These are phyloP conservation scores for Holothuria scabra DNA, from an alignment of 53 echinoderm and acorn worm genomes.

Conservation along the genomic window DNA sequence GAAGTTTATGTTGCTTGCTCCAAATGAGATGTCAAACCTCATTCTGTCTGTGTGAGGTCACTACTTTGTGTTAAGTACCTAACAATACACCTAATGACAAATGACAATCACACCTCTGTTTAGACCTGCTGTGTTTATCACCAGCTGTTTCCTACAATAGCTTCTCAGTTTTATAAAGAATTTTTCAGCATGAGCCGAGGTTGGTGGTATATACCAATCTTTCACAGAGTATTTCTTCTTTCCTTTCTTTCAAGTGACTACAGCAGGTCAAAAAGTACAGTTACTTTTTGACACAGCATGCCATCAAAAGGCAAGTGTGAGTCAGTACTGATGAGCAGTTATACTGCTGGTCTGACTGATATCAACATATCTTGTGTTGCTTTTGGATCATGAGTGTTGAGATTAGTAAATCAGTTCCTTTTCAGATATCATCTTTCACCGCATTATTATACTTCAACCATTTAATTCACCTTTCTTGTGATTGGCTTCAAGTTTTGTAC, in stretches of 20 bases:
- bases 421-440: no score
- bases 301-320: background rate
- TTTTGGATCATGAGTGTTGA: no score
- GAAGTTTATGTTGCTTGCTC: conserved; percentile 29
- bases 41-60: conserved; percentile 17
- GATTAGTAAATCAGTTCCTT: no score
- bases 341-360: no score
- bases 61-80: conserved; percentile 11
- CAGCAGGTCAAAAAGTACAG: conserved; percentile 13
- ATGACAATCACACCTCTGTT: conserved; percentile 17
- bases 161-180: conserved; percentile 15
- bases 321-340: no score
- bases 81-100: conserved; percentile 12
- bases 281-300: conserved; percentile 25
- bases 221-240: no score
- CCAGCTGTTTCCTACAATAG: background rate
- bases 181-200: background rate
- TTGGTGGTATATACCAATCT: conserved; percentile 15
- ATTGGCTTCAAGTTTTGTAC: no score
- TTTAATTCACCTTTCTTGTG: no score
- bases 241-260: no score
- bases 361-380: no score
- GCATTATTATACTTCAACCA: no score
- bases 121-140: conserved; percentile 34
- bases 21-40: conserved; percentile 25